These are phyloP conservation scores for Corvus hawaiiensis DNA, from an alignment of 2,113 vertebrate species.

Conservation along the genomic window DNA sequence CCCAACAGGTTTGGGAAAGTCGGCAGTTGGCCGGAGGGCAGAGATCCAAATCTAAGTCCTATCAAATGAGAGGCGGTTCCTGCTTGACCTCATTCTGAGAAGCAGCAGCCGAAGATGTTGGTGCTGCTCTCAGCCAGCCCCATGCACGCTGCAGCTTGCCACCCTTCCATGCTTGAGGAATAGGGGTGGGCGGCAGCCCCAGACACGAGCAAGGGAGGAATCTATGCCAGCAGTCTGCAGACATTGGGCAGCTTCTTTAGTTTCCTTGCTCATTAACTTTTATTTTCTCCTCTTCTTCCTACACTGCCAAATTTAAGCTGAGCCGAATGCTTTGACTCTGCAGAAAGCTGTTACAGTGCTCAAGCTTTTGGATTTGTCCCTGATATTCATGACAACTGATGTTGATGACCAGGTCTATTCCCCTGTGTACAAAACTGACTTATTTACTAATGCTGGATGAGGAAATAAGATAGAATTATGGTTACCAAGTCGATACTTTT, in stretches of 20 bases:
- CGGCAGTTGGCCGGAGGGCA: not conserved
- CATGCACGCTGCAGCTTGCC: not conserved
- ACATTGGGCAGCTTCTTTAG: not conserved
- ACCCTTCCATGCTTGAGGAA: not conserved
- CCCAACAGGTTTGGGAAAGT: not conserved
- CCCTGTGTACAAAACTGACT: not conserved
- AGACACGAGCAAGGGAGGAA: not conserved
- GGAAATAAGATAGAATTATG: not conserved
- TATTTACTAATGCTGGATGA: not conserved
- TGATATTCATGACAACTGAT: not conserved
- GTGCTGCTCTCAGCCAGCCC: not conserved
- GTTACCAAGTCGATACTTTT: not conserved
- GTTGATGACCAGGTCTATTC: not conserved
- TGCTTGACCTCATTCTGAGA: not conserved
- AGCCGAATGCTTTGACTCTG: not conserved
- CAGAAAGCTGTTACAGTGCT: not conserved
- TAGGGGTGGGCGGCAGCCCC: rapidly evolving
- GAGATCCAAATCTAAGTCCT: not conserved
- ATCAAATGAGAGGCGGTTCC: not conserved
- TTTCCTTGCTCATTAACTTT: not conserved
- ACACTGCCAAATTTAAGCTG: not conserved
- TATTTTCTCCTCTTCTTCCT: not conserved
- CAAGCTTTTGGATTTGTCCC: not conserved
- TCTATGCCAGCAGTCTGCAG: not conserved
- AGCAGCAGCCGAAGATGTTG: rapidly evolving